Evolutionary conservation across 2,113 vertebrate genomes (phyloP), one percentile per base, ranked within the genome.

Genomic region (Catharus minimus): DNA sequence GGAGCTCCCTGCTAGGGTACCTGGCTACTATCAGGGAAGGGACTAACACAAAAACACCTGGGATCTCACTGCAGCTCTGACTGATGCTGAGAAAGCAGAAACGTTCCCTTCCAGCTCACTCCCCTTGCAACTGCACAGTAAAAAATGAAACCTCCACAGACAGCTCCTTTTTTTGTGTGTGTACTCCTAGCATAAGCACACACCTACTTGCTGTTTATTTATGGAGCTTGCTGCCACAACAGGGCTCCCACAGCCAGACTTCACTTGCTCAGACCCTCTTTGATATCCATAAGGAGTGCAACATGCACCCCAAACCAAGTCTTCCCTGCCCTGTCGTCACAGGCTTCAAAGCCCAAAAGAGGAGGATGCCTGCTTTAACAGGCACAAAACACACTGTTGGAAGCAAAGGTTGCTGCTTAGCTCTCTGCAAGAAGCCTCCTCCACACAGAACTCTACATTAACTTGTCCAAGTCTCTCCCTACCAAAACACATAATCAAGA

Each of bases 331-430:
- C 58, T 67, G 36, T 15, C 79, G 44, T 68, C 76, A 65, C n/a
- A 69, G 47, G 23, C 66, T 92, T 85, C 92, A 90, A 90, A 93
- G 86, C 19, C 55, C 56, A 76, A 60, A 69, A 13, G 13, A 82
- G 78, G 39, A 73, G 30, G 38, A 62, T 39, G 26, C 67, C 49
- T 46, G 50, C 56, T 82, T 60, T 33, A 66, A 49, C 15, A 79
- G 44, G 38, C 38, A 44, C 33, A 74, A 83, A 76, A 26, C 8
- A 81, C 33, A 7, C 47, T 46, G 10, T 38, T 88, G 55, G 17
- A 92, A 96, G 57, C 52, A 87, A 82, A 94, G 28, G 0, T 3
- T 30, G 33, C 41, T 69, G 44, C 80, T 82, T n/a, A 93, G 58
- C 62, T 71, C 61, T 55, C 72, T 83, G 47, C 60, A 64, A 32